Evolutionary conservation across 2,888 invertebrate genomes (phyloP).

Genomic region (Andrena minutula): DNA sequence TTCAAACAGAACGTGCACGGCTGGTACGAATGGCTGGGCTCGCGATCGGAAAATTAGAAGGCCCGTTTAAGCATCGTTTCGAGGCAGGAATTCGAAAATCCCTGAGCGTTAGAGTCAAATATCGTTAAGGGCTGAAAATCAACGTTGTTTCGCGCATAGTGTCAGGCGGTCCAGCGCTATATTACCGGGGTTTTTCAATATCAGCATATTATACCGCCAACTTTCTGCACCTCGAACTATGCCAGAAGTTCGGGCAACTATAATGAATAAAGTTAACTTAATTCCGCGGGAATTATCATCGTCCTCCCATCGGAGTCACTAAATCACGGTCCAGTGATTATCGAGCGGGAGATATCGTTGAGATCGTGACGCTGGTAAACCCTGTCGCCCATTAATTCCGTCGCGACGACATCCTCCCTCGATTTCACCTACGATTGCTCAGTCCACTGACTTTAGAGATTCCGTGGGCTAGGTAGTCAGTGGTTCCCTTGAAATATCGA

Average conservation of each 20-base stretch:
- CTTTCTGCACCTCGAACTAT: constrained; percentile 21
- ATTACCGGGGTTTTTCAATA: constrained; percentile 35
- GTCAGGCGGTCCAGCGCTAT: background rate
- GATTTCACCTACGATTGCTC: background rate
- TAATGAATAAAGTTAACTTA: constrained; percentile 48
- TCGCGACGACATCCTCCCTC: background rate
- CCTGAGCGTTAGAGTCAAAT: too few species aligned
- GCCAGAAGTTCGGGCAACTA: constrained; percentile 13
- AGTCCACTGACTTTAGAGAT: background rate
- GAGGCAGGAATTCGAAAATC: too few species aligned
- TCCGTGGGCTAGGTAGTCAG: background rate
- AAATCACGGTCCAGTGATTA: constrained; percentile 29
- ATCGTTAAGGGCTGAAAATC: too few species aligned
- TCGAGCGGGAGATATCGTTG: constrained; percentile 26
- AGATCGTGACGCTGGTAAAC: constrained; percentile 9
- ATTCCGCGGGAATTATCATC: constrained; percentile 33
- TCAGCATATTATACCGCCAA: constrained; percentile 27
- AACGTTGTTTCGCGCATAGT: constrained; percentile 8
- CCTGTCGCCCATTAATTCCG: background rate
- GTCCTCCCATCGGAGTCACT: constrained; percentile 14
- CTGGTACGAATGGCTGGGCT: background rate
- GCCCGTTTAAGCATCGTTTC: too few species aligned
- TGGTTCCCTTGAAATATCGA: too few species aligned
- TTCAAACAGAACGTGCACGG: too few species aligned
- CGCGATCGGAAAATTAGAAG: background rate